phyloP scores from a whole-genome alignment of 2,888 invertebrate species.

The Pammene aurita region DNA sequence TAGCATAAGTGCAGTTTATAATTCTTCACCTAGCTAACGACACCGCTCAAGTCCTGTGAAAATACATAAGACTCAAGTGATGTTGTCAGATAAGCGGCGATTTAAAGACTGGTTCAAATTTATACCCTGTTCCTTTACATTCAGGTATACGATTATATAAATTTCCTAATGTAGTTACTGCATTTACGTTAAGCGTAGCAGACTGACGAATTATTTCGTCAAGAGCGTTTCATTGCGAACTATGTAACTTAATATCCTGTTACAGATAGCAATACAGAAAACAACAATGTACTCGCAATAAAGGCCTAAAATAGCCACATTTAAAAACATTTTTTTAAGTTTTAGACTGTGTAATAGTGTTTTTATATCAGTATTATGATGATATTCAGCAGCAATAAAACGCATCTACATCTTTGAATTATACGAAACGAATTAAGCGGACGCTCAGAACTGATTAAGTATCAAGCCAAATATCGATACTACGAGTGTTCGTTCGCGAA shows the following conservation, averaged over 20 bases:
- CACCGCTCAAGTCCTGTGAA: too few relatives aligned
- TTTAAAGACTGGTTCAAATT: background rate
- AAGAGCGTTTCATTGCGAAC: background rate
- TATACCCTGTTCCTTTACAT: background rate
- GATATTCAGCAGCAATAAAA: background rate
- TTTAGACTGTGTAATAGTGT: too few relatives aligned
- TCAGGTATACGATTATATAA: too few relatives aligned
- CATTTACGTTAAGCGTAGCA: background rate
- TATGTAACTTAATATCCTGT: background rate
- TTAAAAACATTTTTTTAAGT: too few relatives aligned
- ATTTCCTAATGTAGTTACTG: background rate
- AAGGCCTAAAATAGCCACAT: too few relatives aligned
- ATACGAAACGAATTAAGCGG: constrained; percentile 16
- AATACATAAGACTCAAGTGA: background rate
- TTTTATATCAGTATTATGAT: too few relatives aligned
- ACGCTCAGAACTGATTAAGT: background rate
- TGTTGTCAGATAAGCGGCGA: background rate
- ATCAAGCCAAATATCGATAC: background rate
- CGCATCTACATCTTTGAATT: background rate
- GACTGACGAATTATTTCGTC: background rate
- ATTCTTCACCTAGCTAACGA: too few relatives aligned
- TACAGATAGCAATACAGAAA: background rate
- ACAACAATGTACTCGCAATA: too few relatives aligned
- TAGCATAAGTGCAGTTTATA: too few relatives aligned
- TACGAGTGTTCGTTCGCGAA: background rate